Evolutionary conservation across 2,797 vertebrate species (phyloP).

Genomic region (Anguilla anguilla): DNA sequence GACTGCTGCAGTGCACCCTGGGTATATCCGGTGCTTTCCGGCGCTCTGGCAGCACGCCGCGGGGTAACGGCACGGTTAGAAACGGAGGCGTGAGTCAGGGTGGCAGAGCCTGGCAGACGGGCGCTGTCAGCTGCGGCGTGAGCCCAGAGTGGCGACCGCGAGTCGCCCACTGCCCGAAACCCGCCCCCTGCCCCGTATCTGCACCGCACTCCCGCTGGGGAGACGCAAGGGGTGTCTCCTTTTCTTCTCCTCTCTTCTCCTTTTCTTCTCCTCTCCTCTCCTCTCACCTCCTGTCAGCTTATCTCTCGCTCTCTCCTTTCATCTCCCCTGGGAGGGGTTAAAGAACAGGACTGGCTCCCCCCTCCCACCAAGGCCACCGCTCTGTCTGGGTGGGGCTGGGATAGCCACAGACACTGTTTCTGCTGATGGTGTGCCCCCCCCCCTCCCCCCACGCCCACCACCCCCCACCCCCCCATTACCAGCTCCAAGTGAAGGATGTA

Average conservation of each 20-base stretch:
- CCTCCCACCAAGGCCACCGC: background rate
- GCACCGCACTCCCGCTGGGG: background rate
- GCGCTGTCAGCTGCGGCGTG: background rate
- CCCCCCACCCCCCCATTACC: background rate
- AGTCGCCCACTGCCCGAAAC: background rate
- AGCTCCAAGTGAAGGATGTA: background rate
- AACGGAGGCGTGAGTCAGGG: conserved; percentile 7
- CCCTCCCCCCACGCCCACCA: too few species aligned
- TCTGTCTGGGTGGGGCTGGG: background rate
- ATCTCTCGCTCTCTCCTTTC: background rate
- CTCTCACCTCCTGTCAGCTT: background rate
- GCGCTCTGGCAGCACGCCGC: background rate
- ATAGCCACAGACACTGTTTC: background rate
- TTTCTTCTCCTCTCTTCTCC: background rate
- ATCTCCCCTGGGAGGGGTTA: background rate
- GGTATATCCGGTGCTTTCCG: background rate
- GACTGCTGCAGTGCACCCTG: background rate
- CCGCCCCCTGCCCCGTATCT: background rate
- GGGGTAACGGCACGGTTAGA: background rate
- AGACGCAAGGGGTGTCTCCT: background rate
- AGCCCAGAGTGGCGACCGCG: too few species aligned
- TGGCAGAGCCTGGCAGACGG: background rate
- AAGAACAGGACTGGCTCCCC: background rate
- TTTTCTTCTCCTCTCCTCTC: background rate
- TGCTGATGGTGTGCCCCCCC: conserved; percentile 7